Conservation (phyloP, 2,113 vertebrate genomes). For the Penelope pileata region DNA sequence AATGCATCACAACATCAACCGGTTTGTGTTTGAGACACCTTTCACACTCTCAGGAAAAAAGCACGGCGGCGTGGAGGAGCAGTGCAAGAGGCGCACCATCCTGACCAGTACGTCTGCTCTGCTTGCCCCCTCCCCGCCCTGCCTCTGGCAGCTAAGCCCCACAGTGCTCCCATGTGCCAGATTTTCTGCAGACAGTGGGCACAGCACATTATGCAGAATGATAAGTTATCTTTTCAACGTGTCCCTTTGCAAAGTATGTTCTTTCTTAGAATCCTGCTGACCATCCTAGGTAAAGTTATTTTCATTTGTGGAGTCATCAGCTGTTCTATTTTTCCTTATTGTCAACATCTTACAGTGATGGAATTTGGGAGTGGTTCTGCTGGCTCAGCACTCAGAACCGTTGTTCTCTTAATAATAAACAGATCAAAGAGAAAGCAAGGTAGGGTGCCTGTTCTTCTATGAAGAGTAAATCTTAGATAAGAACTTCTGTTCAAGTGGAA, state of each 20-base stretch:
- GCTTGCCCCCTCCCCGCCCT: accelerated
- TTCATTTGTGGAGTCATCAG: not conserved
- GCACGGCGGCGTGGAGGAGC: constrained; percentile 94
- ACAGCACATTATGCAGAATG: not conserved
- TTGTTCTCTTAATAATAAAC: not conserved
- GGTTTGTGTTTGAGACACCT: constrained; percentile 96
- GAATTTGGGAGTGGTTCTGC: constrained; percentile 1
- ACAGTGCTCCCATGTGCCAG: accelerated
- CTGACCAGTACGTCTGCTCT: constrained; percentile 85
- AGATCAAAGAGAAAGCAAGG: not conserved
- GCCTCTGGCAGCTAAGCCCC: not conserved
- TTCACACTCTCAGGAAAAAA: constrained; percentile 96
- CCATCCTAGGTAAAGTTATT: not conserved
- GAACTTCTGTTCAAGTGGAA: not conserved
- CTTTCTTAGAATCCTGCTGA: not conserved
- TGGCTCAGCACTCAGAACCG: not conserved
- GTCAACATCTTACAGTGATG: not conserved
- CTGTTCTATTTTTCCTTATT: not conserved
- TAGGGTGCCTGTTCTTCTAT: not conserved
- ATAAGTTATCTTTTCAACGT: not conserved
- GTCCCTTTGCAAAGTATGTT: not conserved
- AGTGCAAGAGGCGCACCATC: constrained; percentile 95
- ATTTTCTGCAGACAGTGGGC: not conserved
- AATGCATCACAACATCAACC: constrained; percentile 94
- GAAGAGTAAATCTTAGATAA: not conserved